These are phyloP conservation scores for Magallana gigas DNA, from an alignment of 1,140 invertebrate genomes.

Conservation along the genomic window DNA sequence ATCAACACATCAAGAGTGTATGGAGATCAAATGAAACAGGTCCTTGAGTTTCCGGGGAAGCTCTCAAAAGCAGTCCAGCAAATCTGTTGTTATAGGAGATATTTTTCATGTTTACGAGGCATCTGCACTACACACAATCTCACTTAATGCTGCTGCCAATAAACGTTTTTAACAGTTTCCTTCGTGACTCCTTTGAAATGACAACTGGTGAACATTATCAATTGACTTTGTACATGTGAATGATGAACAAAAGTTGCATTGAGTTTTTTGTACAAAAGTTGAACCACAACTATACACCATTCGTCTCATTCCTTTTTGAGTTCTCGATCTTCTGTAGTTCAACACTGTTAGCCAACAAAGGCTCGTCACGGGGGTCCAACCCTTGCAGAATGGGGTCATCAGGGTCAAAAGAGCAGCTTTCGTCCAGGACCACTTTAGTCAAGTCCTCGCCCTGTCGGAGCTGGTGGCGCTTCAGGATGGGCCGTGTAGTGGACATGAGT, in stretches of 20 bases:
- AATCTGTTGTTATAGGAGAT: neutral
- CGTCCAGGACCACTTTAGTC: constrained; percentile 42
- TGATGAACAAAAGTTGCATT: constrained; percentile 21
- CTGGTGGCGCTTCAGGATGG: constrained; percentile 59
- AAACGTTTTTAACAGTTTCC: neutral
- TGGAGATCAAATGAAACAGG: constrained; percentile 12
- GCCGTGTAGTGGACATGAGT: constrained; percentile 49
- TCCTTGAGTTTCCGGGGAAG: neutral
- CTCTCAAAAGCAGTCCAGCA: neutral
- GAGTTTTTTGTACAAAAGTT: neutral
- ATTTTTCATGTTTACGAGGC: neutral
- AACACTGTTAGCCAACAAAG: constrained; percentile 42
- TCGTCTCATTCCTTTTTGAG: neutral
- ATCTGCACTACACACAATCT: neutral
- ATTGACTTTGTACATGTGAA: neutral
- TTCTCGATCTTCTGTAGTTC: constrained; percentile 39
- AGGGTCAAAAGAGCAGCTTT: neutral
- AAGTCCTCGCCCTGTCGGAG: constrained; percentile 60
- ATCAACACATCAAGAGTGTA: neutral
- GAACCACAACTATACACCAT: constrained; percentile 6
- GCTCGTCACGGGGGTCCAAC: neutral
- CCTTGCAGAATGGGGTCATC: neutral
- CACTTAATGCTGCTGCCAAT: constrained; percentile 29
- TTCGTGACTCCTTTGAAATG: constrained; percentile 1
- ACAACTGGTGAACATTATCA: constrained; percentile 14